Evolutionary conservation across 2,113 vertebrate species (phyloP).

Genomic region (Cairina moschata): DNA sequence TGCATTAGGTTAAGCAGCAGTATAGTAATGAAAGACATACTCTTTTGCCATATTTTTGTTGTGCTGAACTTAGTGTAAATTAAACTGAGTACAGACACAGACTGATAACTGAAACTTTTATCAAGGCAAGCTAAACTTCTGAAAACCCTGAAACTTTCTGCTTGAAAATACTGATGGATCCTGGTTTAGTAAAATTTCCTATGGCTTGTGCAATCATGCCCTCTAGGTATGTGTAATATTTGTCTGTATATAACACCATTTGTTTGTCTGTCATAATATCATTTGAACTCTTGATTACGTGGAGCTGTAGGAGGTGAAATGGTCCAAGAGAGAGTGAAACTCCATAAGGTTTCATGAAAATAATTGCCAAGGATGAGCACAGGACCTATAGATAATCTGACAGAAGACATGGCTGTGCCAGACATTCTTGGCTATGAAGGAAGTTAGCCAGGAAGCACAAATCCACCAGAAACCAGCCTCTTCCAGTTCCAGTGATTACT

Average conservation of each 20-base stretch:
- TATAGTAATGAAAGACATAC: background rate
- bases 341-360: background rate
- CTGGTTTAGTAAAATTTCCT: background rate
- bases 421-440: background rate
- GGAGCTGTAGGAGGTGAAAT: background rate
- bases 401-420: background rate
- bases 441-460: background rate
- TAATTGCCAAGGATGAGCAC: background rate
- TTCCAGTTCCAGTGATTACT: background rate
- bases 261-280: background rate
- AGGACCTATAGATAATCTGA: background rate
- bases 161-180: background rate
- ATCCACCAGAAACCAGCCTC: background rate
- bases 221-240: background rate
- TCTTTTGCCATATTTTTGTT: background rate
- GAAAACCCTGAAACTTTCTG: background rate
- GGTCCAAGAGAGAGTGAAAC: background rate
- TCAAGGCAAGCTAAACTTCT: background rate
- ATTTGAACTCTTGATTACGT: background rate
- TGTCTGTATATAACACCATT: background rate
- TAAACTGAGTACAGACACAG: background rate
- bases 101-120: background rate
- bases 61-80: background rate
- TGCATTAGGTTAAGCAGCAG: background rate
- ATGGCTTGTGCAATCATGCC: background rate